Evolutionary conservation across 2,113 vertebrate genomes (phyloP).

Genomic region (Leiothrix lutea): DNA sequence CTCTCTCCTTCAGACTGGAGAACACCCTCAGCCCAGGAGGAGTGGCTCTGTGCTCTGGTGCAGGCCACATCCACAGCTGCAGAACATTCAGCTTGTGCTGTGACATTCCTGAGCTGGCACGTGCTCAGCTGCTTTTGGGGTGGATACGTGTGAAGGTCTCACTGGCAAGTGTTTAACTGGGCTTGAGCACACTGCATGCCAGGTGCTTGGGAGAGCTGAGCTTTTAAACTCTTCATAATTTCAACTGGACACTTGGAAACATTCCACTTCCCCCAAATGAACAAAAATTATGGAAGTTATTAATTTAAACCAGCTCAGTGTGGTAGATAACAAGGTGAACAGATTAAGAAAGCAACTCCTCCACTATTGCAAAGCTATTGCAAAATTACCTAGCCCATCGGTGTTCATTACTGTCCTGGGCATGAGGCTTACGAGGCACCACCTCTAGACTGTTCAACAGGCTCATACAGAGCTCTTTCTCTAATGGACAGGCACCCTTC

Average conservation of each 20-base stretch:
- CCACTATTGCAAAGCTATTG: not conserved
- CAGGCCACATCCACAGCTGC: not conserved
- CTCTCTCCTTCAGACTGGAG: not conserved
- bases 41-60: not conserved
- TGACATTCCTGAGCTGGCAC: not conserved
- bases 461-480: not conserved
- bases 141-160: accelerated
- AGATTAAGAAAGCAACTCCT: not conserved
- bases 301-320: not conserved
- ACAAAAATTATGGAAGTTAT: not conserved
- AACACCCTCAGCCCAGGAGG: not conserved
- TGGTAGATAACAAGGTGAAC: not conserved
- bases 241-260: not conserved
- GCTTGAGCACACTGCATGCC: not conserved
- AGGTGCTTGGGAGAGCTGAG: not conserved
- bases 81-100: accelerated
- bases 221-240: not conserved
- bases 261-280: accelerated
- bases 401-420: not conserved
- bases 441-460: not conserved
- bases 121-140: not conserved
- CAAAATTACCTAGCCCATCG: not conserved
- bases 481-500: not conserved
- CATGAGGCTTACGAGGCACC: not conserved
- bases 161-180: not conserved